A percentile compares a stretch with the other conserved stretches of the same genome.
These are phyloP conservation scores for Pseudorectes ferrugineus DNA, from an alignment of 2,113 vertebrate species.

Conservation along the genomic window DNA sequence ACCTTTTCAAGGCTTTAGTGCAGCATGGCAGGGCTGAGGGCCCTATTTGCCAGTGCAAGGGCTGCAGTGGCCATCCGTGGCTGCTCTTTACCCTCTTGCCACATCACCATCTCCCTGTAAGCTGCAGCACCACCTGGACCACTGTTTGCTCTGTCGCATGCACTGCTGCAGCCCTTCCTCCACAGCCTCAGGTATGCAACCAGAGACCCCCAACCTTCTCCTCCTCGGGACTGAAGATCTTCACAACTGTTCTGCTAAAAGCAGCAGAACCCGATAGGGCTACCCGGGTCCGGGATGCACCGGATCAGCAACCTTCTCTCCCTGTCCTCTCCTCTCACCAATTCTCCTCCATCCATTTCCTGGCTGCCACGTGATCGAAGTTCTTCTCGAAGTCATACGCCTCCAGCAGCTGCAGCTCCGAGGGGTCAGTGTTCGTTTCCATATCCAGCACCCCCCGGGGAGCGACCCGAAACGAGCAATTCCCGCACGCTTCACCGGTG, in stretches of 20 bases:
- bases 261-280: background rate
- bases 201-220: background rate
- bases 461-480: background rate
- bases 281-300: background rate
- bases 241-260: background rate
- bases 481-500: fast-evolving
- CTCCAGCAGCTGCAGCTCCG: background rate
- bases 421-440: background rate
- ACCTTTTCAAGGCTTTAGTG: background rate
- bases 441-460: background rate
- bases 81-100: background rate
- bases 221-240: background rate
- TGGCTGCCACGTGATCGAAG: background rate
- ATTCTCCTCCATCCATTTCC: background rate
- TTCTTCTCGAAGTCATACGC: background rate
- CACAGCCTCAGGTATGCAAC: background rate
- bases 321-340: background rate
- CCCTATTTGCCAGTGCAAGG: background rate
- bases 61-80: background rate
- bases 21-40: background rate
- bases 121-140: background rate
- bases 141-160: background rate
- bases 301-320: background rate
- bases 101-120: background rate
- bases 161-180: background rate